A percentile compares a stretch with the other conserved stretches of the same genome.
These are phyloP conservation scores for Otolemur crassicaudatus DNA, from an alignment of 2,797 vertebrate genomes.

Conservation along the genomic window DNA sequence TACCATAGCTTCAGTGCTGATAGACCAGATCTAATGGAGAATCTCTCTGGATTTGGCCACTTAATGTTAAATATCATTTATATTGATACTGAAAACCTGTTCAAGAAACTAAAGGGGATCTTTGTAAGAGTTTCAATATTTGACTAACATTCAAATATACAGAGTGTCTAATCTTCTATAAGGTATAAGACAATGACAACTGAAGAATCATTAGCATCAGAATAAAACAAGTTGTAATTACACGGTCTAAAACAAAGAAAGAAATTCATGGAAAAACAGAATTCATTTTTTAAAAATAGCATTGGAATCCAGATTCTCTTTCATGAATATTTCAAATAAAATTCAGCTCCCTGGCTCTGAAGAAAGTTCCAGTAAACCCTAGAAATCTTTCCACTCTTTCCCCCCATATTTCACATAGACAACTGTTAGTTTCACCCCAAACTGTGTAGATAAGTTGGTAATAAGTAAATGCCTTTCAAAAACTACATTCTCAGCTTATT, in stretches of 20 bases:
- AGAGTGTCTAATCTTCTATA: neutral
- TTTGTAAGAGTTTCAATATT: neutral
- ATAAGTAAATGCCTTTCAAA: neutral
- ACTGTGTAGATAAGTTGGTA: neutral
- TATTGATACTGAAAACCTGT: neutral
- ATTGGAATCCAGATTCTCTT: neutral
- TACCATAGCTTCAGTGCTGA: neutral
- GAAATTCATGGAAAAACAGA: neutral
- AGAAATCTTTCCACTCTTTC: neutral
- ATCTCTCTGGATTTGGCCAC: neutral
- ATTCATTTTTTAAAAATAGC: neutral
- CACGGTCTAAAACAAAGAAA: constrained; percentile 25
- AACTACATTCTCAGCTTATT: neutral
- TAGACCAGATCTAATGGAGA: neutral
- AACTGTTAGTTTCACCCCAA: neutral
- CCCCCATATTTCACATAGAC: neutral
- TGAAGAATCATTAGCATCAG: neutral
- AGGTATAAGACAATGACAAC: neutral
- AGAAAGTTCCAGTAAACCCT: neutral
- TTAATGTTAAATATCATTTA: constrained; percentile 27
- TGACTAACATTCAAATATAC: neutral
- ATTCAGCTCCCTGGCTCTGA: neutral
- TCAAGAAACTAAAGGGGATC: neutral
- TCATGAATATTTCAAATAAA: neutral
- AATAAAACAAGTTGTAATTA: neutral